Conservation (phyloP, 1,140 invertebrate genomes). For the Dinoponera quadriceps region DNA sequence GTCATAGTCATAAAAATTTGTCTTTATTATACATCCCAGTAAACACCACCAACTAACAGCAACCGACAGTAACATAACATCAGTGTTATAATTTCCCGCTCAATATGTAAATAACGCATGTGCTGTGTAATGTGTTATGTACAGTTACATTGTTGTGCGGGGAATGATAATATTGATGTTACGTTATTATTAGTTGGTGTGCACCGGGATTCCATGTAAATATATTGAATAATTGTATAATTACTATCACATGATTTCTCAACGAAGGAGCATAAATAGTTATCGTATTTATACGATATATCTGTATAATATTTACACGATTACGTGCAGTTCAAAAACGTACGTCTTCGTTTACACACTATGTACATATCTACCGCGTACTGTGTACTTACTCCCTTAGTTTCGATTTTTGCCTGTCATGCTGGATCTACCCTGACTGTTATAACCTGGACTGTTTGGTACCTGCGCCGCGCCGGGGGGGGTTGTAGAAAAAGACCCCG, state of each 20-base stretch:
- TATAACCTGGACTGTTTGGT: conserved; percentile 35
- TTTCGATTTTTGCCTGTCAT: conserved; percentile 27
- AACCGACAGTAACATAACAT: no score
- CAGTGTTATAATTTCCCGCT: no score
- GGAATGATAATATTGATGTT: no score
- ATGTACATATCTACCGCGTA: conserved; percentile 15
- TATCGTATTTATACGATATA: neutral
- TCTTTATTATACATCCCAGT: no score
- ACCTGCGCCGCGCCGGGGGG: conserved; percentile 22
- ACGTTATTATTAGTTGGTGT: no score
- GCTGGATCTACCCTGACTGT: conserved; percentile 36
- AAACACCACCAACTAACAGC: no score
- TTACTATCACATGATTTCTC: neutral
- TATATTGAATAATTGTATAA: neutral
- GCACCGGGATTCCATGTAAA: no score
- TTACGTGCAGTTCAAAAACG: neutral
- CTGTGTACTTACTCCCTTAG: conserved; percentile 5
- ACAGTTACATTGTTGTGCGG: no score
- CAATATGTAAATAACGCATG: no score
- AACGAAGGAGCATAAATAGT: neutral
- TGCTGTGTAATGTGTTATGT: no score
- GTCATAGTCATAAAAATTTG: no score
- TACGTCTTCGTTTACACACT: neutral
- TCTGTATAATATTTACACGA: neutral
- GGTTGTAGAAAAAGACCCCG: conserved; percentile 20